Conservation (phyloP, 2,113 vertebrate genomes). For the Bos javanicus region DNA sequence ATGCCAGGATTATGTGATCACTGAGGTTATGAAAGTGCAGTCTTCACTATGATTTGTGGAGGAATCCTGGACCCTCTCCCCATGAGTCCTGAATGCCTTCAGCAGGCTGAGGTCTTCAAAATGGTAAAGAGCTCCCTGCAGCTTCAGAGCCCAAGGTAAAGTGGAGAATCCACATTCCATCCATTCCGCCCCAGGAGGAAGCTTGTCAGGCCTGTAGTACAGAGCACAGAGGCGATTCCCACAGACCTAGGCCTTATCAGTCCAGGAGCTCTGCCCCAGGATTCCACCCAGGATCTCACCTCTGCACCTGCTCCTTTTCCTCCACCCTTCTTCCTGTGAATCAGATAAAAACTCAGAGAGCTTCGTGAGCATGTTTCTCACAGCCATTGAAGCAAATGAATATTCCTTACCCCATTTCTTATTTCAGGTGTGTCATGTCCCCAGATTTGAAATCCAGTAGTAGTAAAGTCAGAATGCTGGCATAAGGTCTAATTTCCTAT, state of each 20-base stretch:
- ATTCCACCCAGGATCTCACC: not conserved
- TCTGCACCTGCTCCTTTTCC: not conserved
- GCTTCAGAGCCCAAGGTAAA: slow-evolving; percentile 45
- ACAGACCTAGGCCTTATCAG: not conserved
- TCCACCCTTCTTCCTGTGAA: not conserved
- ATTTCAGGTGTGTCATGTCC: not conserved
- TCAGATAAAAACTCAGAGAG: not conserved
- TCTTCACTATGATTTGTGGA: not conserved
- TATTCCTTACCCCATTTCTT: not conserved
- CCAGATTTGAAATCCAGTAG: not conserved
- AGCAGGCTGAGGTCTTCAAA: not conserved
- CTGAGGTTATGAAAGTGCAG: not conserved
- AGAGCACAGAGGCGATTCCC: not conserved
- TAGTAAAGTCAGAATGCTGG: not conserved
- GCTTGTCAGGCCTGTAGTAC: not conserved
- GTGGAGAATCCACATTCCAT: slow-evolving; percentile 62
- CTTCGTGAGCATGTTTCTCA: not conserved
- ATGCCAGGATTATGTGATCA: not conserved
- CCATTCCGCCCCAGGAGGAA: slow-evolving; percentile 32
- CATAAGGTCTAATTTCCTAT: not conserved
- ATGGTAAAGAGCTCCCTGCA: not conserved
- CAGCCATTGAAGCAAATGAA: not conserved
- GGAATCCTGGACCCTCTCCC: not conserved
- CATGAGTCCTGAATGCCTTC: not conserved
- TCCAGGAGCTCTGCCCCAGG: not conserved